phyloP scores from a whole-genome alignment of 2,113 vertebrate species.

The Varanus komodoensis region DNA sequence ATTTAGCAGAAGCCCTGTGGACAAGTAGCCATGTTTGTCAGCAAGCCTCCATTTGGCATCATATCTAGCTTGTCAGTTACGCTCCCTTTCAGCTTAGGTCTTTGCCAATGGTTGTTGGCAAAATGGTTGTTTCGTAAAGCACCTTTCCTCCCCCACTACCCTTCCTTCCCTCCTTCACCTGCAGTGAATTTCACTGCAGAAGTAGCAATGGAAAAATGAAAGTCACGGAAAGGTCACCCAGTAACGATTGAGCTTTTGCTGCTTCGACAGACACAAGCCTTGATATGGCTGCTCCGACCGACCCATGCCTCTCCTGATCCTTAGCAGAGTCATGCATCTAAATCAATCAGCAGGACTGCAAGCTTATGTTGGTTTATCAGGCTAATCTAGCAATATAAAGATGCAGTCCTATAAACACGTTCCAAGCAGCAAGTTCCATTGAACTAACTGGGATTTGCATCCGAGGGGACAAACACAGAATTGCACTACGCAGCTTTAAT shows the following conservation, averaged over 20 bases:
- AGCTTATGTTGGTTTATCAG: not conserved
- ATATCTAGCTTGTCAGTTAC: not conserved
- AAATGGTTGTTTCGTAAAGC: not conserved
- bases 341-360: not conserved
- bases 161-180: too few species aligned
- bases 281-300: not conserved
- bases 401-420: not conserved
- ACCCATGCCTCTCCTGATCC: not conserved
- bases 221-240: constrained; percentile 13
- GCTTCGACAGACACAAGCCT: constrained; percentile 4
- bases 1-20: not conserved
- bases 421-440: not conserved
- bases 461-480: too few species aligned
- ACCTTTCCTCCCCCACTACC: not conserved
- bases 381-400: not conserved
- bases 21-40: too few species aligned
- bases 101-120: not conserved
- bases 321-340: not conserved
- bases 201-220: constrained; percentile 1
- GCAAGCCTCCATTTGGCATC: not conserved
- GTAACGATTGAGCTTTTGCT: constrained; percentile 11
- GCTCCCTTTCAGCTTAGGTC: not conserved
- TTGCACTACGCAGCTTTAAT: not conserved
- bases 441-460: not conserved
- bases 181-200: constrained; percentile 7